Evolutionary conservation across 2,888 invertebrate genomes (phyloP).

Genomic region (Spodoptera exigua): DNA sequence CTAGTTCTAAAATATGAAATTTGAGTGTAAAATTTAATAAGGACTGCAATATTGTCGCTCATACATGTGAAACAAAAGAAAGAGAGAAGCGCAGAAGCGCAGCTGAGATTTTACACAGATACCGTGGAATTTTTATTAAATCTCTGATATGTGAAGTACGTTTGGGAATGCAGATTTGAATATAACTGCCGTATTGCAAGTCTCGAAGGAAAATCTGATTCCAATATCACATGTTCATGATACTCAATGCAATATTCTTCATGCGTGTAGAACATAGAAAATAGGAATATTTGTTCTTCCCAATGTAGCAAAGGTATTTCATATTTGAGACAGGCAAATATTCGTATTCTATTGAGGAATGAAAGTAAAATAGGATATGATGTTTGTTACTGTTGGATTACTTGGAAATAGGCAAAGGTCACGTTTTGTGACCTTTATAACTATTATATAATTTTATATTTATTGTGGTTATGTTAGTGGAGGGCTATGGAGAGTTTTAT

Average conservation of each 20-base stretch:
- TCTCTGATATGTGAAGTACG: constrained; percentile 77
- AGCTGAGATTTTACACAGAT: constrained; percentile 66
- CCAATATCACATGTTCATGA: constrained; percentile 72
- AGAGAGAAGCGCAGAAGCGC: constrained; percentile 61
- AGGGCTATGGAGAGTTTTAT: too few species aligned
- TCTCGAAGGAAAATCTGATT: constrained; percentile 60
- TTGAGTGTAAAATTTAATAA: constrained; percentile 21
- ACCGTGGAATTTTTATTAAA: constrained; percentile 79
- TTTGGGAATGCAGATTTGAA: constrained; percentile 77
- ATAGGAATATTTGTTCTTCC: constrained; percentile 46
- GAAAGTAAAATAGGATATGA: constrained; percentile 23
- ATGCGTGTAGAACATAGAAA: constrained; percentile 49
- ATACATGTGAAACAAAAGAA: constrained; percentile 62
- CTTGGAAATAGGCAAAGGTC: constrained; percentile 15
- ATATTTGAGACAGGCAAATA: constrained; percentile 33
- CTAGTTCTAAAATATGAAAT: neutral
- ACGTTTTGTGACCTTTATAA: neutral
- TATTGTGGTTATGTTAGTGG: too few species aligned
- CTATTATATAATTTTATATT: too few species aligned
- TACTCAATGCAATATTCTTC: constrained; percentile 65
- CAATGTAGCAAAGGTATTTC: constrained; percentile 24
- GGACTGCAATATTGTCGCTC: constrained; percentile 38
- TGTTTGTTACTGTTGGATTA: constrained; percentile 14
- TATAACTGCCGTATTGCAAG: constrained; percentile 68
- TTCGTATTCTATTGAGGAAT: constrained; percentile 35